Evolutionary conservation across 2,888 invertebrate species (phyloP), one percentile per base, ranked within the genome.

Genomic region (Drosophila nr. medialis): DNA sequence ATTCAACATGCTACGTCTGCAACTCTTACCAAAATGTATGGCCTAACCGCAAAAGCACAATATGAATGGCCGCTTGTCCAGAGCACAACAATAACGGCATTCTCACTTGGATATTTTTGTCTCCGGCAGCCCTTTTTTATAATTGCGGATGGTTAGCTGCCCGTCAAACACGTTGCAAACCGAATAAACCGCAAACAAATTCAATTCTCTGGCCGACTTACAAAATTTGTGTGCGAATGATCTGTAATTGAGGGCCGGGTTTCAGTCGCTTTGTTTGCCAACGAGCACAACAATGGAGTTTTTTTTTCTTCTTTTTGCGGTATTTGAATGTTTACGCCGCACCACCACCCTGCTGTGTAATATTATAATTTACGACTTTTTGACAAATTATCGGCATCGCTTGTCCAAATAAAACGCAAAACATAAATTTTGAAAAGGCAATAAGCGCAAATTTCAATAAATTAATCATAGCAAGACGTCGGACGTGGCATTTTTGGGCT

Each of bases 341-440:
- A 8, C 45, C 21, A 36, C 27, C 21, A 21, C 18, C 40, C 13
- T 11, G 64, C 71, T 51, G 42, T 68, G 59, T 68, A 74, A 75
- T 79, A 89, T 81, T 77, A 84, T 86, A 87, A 89, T 85, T 89
- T 89, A 87, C 81, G 86, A 83, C 88, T 87, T 89, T 80, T 85
- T 89, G 90, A 90, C 86, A 90, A 90, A 90, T 90, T 83, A 90
- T 85, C 85, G 89, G 88, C 77, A 73, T 48, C 64, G 85, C 85
- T 85, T 80, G 77, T 77, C 75, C 85, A 78, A 86, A 83, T 76
- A 85, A 84, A 79, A 72, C 63, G 73, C 77, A 87, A 81, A 77
- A 72, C 70, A 89, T 85, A 89, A 87, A 84, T 84, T 81, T 72
- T 60, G 54, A 71, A 83, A 84, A 76, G 80, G 89, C 85, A 85